phyloP scores from a whole-genome alignment of 2,797 vertebrate genomes.

The Atherinosoma microstoma region DNA sequence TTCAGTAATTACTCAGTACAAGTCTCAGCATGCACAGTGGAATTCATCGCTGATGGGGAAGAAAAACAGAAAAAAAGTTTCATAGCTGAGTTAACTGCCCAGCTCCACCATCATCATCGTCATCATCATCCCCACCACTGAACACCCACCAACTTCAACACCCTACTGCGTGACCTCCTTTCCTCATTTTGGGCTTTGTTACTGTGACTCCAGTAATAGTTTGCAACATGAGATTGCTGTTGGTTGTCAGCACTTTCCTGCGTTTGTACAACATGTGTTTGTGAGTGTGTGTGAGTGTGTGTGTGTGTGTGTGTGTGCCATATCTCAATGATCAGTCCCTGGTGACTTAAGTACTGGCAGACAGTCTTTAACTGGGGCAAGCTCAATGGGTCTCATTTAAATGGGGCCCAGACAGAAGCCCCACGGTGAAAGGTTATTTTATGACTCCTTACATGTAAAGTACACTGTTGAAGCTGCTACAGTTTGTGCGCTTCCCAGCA shows the following conservation, averaged over 20 bases:
- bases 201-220: conserved; percentile 66
- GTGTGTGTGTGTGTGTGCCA: conserved; percentile 63
- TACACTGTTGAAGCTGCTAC: conserved; percentile 57
- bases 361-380: conserved; percentile 82
- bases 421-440: conserved; percentile 74
- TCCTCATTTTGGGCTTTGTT: conserved; percentile 64
- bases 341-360: conserved; percentile 76
- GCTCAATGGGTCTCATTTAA: conserved; percentile 83
- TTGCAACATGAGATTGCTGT: conserved; percentile 70
- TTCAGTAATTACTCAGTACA: conserved; percentile 53
- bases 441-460: conserved; percentile 72
- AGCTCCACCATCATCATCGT: conserved; percentile 9
- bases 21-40: conserved; percentile 53
- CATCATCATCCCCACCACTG: conserved; percentile 11
- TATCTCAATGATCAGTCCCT: conserved; percentile 80
- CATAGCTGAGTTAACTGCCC: conserved; percentile 8
- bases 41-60: conserved; percentile 43
- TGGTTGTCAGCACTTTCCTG: conserved; percentile 78
- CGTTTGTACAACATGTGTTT: conserved; percentile 66
- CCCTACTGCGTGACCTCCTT: conserved; percentile 67
- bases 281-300: conserved; percentile 59
- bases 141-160: conserved; percentile 38
- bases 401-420: conserved; percentile 80
- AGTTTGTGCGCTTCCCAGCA: conserved; percentile 50
- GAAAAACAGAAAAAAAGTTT: conserved; percentile 12